Base-by-base conservation (phyloP, 2,113 vertebrate genomes). In the Tychaedon coryphoeus region DNA sequence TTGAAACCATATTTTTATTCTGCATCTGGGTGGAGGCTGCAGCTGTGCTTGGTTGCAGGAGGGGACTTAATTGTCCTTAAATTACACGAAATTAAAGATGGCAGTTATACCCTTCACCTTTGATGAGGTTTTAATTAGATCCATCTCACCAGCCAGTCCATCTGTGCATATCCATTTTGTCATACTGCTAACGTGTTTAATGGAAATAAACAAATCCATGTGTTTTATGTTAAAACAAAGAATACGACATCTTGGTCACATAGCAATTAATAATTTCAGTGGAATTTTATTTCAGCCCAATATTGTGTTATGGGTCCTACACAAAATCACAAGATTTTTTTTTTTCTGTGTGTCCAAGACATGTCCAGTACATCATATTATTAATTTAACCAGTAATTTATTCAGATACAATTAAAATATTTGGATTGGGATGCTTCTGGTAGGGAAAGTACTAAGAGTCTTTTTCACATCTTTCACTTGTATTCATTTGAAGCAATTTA, bases 251-350 rank as follows among this genome's bases (percentile, higher is more conserved):
- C 36, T 80, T 90, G 51, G 42, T 88, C 95, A 86, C 42, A 86
- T 2, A 60, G 57, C 74, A 92, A 86, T 82, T 69, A 92, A 88
- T 81, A 83, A 90, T 73, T 91, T 88, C 73, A 65, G 29, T 70
- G 71, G 69, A 85, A 94, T 97, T 97, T 96, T 89, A 92, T 90
- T 97, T 90, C 95, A 90, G 45, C 81, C 43, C 65, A 75, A 43
- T 61, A 95, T 94, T 95, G 53, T 70, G 22, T 61, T 90, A 85
- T 66, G 20, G 80, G 42, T 70, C 61, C 90, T 47, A 64, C 25
- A 91, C 43, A 60, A 85, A 96, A 92, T 88, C 78, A 96, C 48
- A 71, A 89, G 77, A 87, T 85, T 70, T 10, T 61, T 4, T 12
- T 4, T 12, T 90, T 80, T 88, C 62, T 88, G 36, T 34, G 45